phyloP scores from a whole-genome alignment of 2,888 invertebrate genomes.

The Perizoma affinitatum region DNA sequence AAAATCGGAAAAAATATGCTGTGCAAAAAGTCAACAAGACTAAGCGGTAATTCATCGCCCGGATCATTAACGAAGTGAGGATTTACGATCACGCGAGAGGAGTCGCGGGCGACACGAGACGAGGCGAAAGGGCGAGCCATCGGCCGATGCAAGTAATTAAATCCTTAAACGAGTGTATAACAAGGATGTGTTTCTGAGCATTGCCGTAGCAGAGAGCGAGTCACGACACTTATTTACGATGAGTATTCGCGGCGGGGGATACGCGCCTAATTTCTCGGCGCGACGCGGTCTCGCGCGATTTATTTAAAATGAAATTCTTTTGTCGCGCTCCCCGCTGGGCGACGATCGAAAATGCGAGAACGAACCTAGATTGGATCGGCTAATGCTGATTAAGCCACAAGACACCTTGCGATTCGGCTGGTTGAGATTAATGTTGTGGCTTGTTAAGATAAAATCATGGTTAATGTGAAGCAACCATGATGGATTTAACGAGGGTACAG shows the following conservation, averaged over 20 bases:
- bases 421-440: slow-evolving; percentile 53
- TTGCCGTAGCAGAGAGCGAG: slow-evolving; percentile 59
- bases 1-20: slow-evolving; percentile 69
- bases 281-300: slow-evolving; percentile 80
- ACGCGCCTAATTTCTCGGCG: slow-evolving; percentile 80
- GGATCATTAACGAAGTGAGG: slow-evolving; percentile 76
- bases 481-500: slow-evolving; percentile 32
- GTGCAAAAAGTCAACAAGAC: slow-evolving; percentile 72
- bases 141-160: slow-evolving; percentile 78
- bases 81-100: slow-evolving; percentile 78
- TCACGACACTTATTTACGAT: slow-evolving; percentile 79
- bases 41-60: slow-evolving; percentile 76
- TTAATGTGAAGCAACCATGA: slow-evolving; percentile 46
- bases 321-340: slow-evolving; percentile 76
- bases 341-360: slow-evolving; percentile 73
- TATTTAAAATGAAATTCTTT: slow-evolving; percentile 79
- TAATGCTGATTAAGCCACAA: slow-evolving; percentile 73
- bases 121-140: slow-evolving; percentile 54
- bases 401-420: slow-evolving; percentile 61
- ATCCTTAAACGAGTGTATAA: slow-evolving; percentile 81
- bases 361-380: slow-evolving; percentile 69
- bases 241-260: slow-evolving; percentile 81
- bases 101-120: slow-evolving; percentile 44
- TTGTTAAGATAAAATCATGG: slow-evolving; percentile 15
- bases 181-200: slow-evolving; percentile 75